These are phyloP conservation scores for Melanerpes aurifrons DNA, from an alignment of 2,113 vertebrate genomes.

Conservation along the genomic window DNA sequence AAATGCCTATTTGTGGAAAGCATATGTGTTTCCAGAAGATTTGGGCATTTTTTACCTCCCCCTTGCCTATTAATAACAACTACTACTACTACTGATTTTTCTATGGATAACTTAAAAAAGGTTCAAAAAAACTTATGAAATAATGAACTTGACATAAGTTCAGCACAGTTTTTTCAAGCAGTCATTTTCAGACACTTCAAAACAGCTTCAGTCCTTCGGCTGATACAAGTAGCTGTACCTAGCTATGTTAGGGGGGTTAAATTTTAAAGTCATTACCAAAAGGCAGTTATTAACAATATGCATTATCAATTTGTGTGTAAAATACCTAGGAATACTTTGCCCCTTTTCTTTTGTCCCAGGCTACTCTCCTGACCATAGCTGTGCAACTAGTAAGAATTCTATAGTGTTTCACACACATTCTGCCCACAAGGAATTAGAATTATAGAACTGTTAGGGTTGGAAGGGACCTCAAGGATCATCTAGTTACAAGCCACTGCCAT, in stretches of 20 bases:
- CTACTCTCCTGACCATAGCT: not conserved
- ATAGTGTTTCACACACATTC: not conserved
- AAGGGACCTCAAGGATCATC: no score
- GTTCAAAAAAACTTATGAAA: not conserved
- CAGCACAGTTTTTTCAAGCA: not conserved
- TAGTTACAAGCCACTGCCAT: no score
- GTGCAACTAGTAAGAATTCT: not conserved
- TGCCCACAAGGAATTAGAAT: not conserved
- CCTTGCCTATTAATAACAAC: not conserved
- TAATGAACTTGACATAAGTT: not conserved
- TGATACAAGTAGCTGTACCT: not conserved
- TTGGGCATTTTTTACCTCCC: not conserved
- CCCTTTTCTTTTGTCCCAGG: not conserved
- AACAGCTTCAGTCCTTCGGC: not conserved
- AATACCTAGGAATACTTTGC: not conserved
- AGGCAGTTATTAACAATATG: not conserved
- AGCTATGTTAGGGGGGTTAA: not conserved
- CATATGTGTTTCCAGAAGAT: not conserved
- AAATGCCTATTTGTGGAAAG: not conserved
- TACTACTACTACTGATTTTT: not conserved
- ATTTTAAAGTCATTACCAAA: not conserved
- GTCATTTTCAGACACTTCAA: not conserved
- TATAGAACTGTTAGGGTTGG: no score
- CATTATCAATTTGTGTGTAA: not conserved
- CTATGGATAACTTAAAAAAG: not conserved